Evolutionary conservation across 2,888 invertebrate genomes (phyloP).

Genomic region (Himalopsyche tibetana): DNA sequence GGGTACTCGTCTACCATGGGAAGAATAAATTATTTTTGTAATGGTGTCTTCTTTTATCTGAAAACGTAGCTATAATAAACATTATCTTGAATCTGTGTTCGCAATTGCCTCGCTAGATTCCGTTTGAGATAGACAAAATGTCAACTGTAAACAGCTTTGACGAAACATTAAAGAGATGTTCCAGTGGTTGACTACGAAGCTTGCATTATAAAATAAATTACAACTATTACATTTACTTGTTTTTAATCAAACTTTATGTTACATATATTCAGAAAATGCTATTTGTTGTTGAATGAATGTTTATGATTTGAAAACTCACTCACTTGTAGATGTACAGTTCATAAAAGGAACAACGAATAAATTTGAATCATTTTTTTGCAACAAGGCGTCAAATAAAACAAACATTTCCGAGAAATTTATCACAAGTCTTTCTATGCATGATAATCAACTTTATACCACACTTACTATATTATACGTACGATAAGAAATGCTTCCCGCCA

Average conservation of each 20-base stretch:
- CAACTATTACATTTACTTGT: neutral
- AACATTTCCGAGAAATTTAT: no score
- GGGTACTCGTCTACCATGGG: neutral
- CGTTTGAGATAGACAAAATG: constrained; percentile 15
- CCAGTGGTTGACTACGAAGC: neutral
- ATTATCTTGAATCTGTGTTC: constrained; percentile 1
- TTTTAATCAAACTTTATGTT: neutral
- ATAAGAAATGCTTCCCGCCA: no score
- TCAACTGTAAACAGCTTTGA: constrained; percentile 11
- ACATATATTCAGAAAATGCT: no score
- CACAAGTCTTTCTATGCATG: no score
- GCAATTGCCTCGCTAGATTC: constrained; percentile 19
- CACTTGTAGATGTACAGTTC: no score
- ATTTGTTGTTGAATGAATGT: no score
- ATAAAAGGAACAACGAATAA: no score
- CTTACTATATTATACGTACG: no score
- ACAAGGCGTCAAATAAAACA: no score
- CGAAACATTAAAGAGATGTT: constrained; percentile 12
- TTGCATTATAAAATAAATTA: neutral
- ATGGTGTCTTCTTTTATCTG: neutral
- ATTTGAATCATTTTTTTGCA: no score
- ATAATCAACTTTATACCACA: no score
- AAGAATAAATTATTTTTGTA: neutral
- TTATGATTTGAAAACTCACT: no score
- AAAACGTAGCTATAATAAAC: constrained; percentile 17